phyloP scores from a whole-genome alignment of 2,113 vertebrate species.

The Toxotes chatareus region DNA sequence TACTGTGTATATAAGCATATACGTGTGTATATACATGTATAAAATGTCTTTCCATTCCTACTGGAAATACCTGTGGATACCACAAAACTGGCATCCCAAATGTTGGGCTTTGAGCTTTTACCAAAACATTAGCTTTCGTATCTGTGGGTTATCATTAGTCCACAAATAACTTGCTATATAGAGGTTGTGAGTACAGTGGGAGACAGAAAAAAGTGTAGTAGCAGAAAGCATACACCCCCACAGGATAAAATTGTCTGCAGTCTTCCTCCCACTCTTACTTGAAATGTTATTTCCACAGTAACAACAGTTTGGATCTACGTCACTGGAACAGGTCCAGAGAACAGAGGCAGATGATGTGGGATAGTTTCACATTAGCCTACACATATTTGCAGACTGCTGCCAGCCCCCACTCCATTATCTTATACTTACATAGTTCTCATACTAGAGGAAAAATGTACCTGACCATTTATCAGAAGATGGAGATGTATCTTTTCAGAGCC shows the following conservation, averaged over 20 bases:
- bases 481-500: not conserved
- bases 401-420: constrained; percentile 25
- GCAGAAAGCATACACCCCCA: not conserved
- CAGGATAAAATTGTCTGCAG: constrained; percentile 9
- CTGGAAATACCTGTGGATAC: not conserved
- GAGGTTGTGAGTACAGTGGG: constrained; percentile 12
- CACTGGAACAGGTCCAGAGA: constrained; percentile 19
- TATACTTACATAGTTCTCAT: not conserved
- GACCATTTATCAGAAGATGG: not conserved
- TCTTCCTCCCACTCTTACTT: constrained; percentile 39
- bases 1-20: no score
- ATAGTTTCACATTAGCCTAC: constrained; percentile 22
- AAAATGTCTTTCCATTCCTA: no score
- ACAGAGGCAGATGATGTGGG: constrained; percentile 29
- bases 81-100: not conserved
- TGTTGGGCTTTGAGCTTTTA: not conserved
- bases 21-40: no score
- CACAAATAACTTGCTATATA: constrained; percentile 10
- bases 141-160: not conserved
- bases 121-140: not conserved
- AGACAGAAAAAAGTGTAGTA: not conserved
- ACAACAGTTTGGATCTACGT: constrained; percentile 43
- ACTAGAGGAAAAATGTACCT: constrained; percentile 4
- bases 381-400: not conserved
- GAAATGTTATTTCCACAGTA: constrained; percentile 41